Base-by-base conservation (phyloP, 2,113 vertebrate genomes). In the Sapayoa aenigma region DNA sequence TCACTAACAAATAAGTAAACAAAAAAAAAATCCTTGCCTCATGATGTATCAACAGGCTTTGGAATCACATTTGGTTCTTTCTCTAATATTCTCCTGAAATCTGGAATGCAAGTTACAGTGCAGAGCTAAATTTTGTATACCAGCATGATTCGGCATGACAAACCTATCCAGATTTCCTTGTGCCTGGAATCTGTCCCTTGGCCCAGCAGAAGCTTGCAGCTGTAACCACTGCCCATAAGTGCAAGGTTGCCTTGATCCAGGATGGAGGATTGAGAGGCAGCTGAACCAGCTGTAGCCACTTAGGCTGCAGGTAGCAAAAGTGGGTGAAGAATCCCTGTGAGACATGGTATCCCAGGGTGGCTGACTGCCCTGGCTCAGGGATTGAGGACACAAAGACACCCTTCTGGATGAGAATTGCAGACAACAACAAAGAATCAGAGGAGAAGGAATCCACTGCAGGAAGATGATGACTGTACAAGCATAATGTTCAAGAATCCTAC, bases 111-210 rank as follows among this genome's bases (percentile, higher is more conserved):
- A 88, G 3, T 13, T 53, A 15, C 22, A 41, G 33, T 42, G 30
- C 58, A 79, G 42, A 91, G 35, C 42, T 79, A 12, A 62, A 49
- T 1, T 1, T 10, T 2, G 0, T 37, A 11, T 44, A 18, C 17
- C 59, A 74, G 28, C 2, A 4, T 14, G 11, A 52, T 67, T 44
- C 21, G 50, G 28, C 37, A 35, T 0, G 0, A 62, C n/a, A n/a
- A n/a, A n/a, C n/a, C n/a, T n/a, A n/a, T n/a, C n/a, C n/a, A n/a
- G n/a, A n/a, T 23, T 78, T 84, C n/a, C n/a, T 53, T 33, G 31
- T 77, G 37, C 12, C 17, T 46, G 52, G 71, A 77, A 58, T 28
- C 31, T 15, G 17, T 46, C 22, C 50, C 24, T 49, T 41, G 27
- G 23, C 13, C 21, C 56, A 44, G 30, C 0, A 0, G 35, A 6